Base-by-base conservation (phyloP, 2,113 vertebrate genomes). In the Nanorana parkeri region DNA sequence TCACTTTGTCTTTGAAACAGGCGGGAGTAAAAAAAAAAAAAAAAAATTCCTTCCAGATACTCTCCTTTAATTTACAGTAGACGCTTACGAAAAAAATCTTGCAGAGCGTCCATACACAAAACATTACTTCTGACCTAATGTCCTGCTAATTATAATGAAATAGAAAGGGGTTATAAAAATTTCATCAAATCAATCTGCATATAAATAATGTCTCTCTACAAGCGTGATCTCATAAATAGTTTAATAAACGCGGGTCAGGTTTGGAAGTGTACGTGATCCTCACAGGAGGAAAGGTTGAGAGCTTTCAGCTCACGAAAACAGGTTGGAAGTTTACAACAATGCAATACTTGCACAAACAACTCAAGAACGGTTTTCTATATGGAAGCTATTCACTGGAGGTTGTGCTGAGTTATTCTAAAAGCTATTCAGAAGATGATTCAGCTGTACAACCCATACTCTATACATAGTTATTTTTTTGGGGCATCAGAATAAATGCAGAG, bases 81-180 rank as follows among this genome's bases (percentile, higher is more conserved):
- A n/a, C 28, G 17, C 63, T 61, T 80, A 47, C 41, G 20, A 78
- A 56, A 47, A 79, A 79, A 61, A 23, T 23, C 63, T 41, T 81
- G 64, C 61, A 66, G 3, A 17, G 6, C 32, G 32, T 61, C 81
- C 65, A 52, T 84, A 66, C 65, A 77, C 24, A 23, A 16, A 83
- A 67, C 60, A 65, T 81, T 20, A 23, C 64, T 85, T 84, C 77
- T 88, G 87, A 85, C 1, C 19, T 87, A 86, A 86, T 86, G 85
- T 84, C 87, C 78, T 52, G 84, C 2, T 89, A 75, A 67, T 78
- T 86, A 21, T 83, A 83, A 80, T 88, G 83, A 85, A 87, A 86
- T 81, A 82, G 76, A 87, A 81, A 67, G 78, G 81, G 16, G 58
- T 74, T 2, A 69, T 72, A 29, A 17, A 52, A n/a, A 84, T 68